A percentile compares a stretch with the other conserved stretches of the same genome.
phyloP scores from a whole-genome alignment of 2,888 invertebrate species.

The Ryuthela nishihirai region DNA sequence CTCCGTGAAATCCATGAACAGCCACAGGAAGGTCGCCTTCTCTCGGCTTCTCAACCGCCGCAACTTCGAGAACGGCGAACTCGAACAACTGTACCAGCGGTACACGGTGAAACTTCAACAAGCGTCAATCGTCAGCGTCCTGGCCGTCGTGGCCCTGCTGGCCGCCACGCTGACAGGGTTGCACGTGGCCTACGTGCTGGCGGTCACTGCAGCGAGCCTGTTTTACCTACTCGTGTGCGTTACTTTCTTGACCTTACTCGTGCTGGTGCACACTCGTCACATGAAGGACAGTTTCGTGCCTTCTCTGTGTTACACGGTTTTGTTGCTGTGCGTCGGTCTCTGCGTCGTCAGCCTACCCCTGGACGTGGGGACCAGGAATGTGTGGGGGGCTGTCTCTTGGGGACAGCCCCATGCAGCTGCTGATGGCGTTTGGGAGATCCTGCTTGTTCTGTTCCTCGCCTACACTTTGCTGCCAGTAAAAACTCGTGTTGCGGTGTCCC shows the following conservation, averaged over 20 bases:
- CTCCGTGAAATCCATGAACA: slow-evolving; percentile 79
- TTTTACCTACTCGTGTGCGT: slow-evolving; percentile 63
- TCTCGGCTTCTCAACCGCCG: slow-evolving; percentile 61
- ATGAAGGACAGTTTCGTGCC: slow-evolving; percentile 36
- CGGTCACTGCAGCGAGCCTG: slow-evolving; percentile 64
- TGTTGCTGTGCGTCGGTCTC: slow-evolving; percentile 47
- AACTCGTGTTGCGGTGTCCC: slow-evolving; percentile 72
- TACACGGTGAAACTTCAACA: slow-evolving; percentile 81
- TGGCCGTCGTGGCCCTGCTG: slow-evolving; percentile 71
- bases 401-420: slow-evolving; percentile 52
- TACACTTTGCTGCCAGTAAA: slow-evolving; percentile 83
- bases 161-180: slow-evolving; percentile 72
- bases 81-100: slow-evolving; percentile 80
- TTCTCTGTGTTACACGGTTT: slow-evolving; percentile 37
- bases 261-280: slow-evolving; percentile 22
- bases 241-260: slow-evolving; percentile 25
- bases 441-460: slow-evolving; percentile 80
- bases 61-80: slow-evolving; percentile 81
- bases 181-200: slow-evolving; percentile 64
- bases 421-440: slow-evolving; percentile 83
- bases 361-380: slow-evolving; percentile 43
- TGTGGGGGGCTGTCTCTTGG: slow-evolving; percentile 33
- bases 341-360: slow-evolving; percentile 59
- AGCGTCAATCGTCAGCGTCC: slow-evolving; percentile 72
- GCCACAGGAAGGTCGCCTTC: slow-evolving; percentile 61